phyloP scores from a whole-genome alignment of 2,113 vertebrate genomes.

The Himantopus leucocephalus region DNA sequence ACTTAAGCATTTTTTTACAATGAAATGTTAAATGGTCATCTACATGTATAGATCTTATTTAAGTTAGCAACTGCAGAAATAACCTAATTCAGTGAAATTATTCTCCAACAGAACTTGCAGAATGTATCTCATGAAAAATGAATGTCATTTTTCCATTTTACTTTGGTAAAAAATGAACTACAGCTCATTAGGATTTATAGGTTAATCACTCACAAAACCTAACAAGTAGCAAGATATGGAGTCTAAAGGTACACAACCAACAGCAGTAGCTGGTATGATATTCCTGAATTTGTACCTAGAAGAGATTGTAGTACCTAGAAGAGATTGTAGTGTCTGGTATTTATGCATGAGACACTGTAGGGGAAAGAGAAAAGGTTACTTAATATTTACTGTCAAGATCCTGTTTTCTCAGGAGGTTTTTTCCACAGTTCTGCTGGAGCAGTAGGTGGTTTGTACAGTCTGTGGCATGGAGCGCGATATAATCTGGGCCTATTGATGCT shows the following conservation, averaged over 20 bases:
- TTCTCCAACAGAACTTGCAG: not conserved
- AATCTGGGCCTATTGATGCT: not conserved
- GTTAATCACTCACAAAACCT: not conserved
- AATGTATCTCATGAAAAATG: not conserved
- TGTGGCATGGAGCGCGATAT: not conserved
- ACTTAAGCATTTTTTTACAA: not conserved
- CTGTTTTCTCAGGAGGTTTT: not conserved
- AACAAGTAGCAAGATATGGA: not conserved
- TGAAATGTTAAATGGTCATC: not conserved
- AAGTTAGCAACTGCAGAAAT: not conserved
- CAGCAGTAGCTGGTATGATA: not conserved
- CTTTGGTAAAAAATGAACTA: not conserved
- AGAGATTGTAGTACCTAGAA: not conserved
- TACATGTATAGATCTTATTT: not conserved
- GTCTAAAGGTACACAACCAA: not conserved
- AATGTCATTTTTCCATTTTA: not conserved
- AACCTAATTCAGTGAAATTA: not conserved
- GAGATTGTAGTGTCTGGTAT: not conserved
- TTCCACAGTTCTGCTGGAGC: not conserved
- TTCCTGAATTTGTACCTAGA: not conserved
- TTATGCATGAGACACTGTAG: not conserved
- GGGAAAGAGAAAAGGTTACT: not conserved
- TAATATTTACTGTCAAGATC: not conserved
- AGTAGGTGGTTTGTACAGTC: not conserved
- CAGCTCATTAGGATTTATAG: not conserved